Conservation (phyloP, 2,888 invertebrate species). For the Tachina fera region DNA sequence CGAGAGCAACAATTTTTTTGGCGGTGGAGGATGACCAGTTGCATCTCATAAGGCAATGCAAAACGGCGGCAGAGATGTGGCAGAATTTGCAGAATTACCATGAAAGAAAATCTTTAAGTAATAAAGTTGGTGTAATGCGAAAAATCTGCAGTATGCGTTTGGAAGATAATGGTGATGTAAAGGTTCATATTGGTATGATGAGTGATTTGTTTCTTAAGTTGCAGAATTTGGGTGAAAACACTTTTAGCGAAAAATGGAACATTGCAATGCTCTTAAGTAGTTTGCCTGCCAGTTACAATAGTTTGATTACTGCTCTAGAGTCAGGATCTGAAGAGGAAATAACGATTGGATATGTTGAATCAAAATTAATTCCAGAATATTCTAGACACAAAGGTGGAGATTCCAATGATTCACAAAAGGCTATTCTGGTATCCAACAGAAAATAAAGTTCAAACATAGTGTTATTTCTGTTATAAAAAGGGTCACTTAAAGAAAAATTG, state of each 20-base stretch:
- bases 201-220: conserved; percentile 7
- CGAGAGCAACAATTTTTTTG: neutral
- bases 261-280: conserved; percentile 25
- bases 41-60: neutral
- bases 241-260: conserved; percentile 36
- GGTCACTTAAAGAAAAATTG: neutral
- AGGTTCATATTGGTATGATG: conserved; percentile 25
- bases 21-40: neutral
- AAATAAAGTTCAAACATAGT: neutral
- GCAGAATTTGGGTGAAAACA: conserved; percentile 11
- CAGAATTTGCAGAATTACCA: conserved; percentile 1
- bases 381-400: neutral
- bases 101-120: conserved; percentile 11
- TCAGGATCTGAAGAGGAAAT: neutral
- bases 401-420: neutral
- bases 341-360: neutral
- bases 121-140: neutral
- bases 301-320: conserved; percentile 4
- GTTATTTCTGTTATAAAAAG: conserved; percentile 6
- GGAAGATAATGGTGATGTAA: neutral
- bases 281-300: neutral
- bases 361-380: neutral
- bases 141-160: conserved; percentile 16
- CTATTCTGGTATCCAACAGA: neutral
- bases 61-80: neutral